Percentiles rank a stretch among this genome's conserved stretches.
Evolutionary conservation across 2,113 vertebrate species (phyloP).

Genomic region (Leptosomus discolor): DNA sequence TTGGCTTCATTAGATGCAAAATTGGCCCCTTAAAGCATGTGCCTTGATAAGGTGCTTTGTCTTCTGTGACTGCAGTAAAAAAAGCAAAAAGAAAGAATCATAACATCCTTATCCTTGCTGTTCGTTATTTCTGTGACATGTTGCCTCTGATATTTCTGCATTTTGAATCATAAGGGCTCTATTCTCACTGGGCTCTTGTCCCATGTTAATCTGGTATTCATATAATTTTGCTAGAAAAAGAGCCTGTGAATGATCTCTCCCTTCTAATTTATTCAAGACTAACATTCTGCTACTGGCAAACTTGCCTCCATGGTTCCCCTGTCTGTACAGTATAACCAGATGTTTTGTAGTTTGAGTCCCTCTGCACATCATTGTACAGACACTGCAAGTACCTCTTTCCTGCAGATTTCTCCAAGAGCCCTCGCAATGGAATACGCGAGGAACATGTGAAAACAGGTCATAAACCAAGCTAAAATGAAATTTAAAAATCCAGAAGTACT

Average conservation of each 20-base stretch:
- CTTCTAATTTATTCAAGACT: slow-evolving; percentile 67
- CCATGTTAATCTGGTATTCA: slow-evolving; percentile 58
- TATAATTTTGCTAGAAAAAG: slow-evolving; percentile 53
- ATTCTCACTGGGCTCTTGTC: slow-evolving; percentile 46
- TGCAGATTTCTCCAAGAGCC: slow-evolving; percentile 33
- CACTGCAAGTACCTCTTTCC: slow-evolving; percentile 34
- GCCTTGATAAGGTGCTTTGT: background rate
- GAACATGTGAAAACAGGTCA: slow-evolving; percentile 27
- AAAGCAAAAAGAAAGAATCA: background rate
- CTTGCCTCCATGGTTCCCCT: slow-evolving; percentile 26
- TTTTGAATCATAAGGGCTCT: slow-evolving; percentile 59
- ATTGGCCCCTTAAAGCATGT: slow-evolving; percentile 19
- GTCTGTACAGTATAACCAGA: slow-evolving; percentile 49
- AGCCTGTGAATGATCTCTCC: slow-evolving; percentile 30
- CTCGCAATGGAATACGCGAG: slow-evolving; percentile 15
- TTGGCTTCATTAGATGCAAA: slow-evolving; percentile 34
- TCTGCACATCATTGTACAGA: slow-evolving; percentile 36
- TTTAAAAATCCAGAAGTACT: background rate
- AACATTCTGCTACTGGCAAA: slow-evolving; percentile 65
- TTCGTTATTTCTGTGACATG: slow-evolving; percentile 12
- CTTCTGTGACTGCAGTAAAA: slow-evolving; percentile 6
- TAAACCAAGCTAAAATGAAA: slow-evolving; percentile 33
- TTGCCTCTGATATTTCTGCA: slow-evolving; percentile 43
- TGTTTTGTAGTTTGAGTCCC: slow-evolving; percentile 63
- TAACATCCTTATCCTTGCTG: background rate